Evolutionary conservation across 2,888 invertebrate species (phyloP), one percentile per base, ranked within the genome.

Genomic region (Tetheella fluctuosa): DNA sequence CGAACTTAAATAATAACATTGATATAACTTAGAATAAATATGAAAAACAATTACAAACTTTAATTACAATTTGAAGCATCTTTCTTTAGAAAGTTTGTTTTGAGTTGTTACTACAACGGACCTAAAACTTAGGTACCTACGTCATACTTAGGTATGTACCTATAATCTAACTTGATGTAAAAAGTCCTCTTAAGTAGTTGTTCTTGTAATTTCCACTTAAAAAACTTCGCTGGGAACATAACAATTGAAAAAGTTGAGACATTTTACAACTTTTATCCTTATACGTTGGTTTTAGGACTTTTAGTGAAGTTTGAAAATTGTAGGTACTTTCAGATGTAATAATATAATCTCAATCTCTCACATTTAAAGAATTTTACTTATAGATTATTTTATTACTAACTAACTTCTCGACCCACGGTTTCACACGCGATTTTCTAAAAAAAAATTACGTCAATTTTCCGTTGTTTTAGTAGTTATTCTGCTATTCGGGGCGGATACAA

Each of bases 171-270:
- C 7, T 20, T 48, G 1, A 48, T 48, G 48, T 48, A 48, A 48
- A n/a, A 48, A n/a, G 20, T 48, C 48, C 10, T 20, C 20, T 48
- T 20, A n/a, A 48, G 10, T 48, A 48, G 48, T 48, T 20, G 10
- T 48, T 6, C 48, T 39, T 39, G 39, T 39, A 39, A 48, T 48
- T 20, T 48, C 48, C 48, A 48, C 48, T 20, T 48, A 48, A 48
- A 34, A 48, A 48, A 17, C 20, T 48, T 48, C 17, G 42, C 42
- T 17, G 15, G 17, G 20, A 20, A 48, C 10, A 48, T 20, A 48
- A 10, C 48, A 48, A 48, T 48, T 48, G 48, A 48, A 48, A 48
- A 48, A 48, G 48, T 48, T 48, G 20, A 20, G 7, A 48, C 48
- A 48, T 48, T 48, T 48, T 48, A 48, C n/a, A 20, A 48, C n/a